Percentiles rank a stretch among this genome's conserved stretches.
These are phyloP conservation scores for Trichoplusia ni DNA, from an alignment of 1,140 invertebrate genomes.

Conservation along the genomic window DNA sequence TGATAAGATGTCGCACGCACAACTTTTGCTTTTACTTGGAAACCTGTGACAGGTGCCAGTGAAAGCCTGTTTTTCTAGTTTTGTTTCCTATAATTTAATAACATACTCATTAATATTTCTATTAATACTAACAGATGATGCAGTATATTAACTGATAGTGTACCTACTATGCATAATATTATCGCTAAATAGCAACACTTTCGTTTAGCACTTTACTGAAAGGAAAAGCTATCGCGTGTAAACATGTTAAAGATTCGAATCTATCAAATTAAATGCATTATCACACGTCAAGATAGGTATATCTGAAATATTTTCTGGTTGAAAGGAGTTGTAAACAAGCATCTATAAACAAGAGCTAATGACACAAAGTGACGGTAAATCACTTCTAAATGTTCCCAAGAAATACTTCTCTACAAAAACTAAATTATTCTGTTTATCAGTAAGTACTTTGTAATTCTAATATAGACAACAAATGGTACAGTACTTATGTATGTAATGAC, in stretches of 20 bases:
- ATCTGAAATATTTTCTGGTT: too few species aligned
- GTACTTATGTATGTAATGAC: conserved; percentile 48
- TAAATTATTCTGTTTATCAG: conserved; percentile 38
- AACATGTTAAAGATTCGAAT: neutral
- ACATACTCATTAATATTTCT: too few species aligned
- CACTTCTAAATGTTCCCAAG: neutral
- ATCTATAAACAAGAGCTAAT: too few species aligned
- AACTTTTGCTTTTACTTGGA: conserved; percentile 13
- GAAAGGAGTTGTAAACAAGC: too few species aligned
- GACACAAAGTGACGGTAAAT: too few species aligned
- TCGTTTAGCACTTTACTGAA: neutral
- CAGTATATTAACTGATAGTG: too few species aligned
- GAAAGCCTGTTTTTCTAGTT: neutral
- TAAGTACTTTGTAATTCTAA: conserved; percentile 59
- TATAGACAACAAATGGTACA: conserved; percentile 32
- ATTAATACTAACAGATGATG: too few species aligned
- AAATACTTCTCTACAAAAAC: neutral
- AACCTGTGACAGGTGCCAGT: conserved; percentile 12
- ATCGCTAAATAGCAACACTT: too few species aligned
- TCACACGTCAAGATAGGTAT: too few species aligned
- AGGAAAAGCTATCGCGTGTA: conserved; percentile 8
- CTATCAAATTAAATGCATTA: too few species aligned
- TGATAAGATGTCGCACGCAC: conserved; percentile 3
- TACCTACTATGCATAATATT: too few species aligned
- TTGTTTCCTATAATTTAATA: neutral